Evolutionary conservation across 2,797 vertebrate species (phyloP).

Genomic region (Sebastes steindachneri): DNA sequence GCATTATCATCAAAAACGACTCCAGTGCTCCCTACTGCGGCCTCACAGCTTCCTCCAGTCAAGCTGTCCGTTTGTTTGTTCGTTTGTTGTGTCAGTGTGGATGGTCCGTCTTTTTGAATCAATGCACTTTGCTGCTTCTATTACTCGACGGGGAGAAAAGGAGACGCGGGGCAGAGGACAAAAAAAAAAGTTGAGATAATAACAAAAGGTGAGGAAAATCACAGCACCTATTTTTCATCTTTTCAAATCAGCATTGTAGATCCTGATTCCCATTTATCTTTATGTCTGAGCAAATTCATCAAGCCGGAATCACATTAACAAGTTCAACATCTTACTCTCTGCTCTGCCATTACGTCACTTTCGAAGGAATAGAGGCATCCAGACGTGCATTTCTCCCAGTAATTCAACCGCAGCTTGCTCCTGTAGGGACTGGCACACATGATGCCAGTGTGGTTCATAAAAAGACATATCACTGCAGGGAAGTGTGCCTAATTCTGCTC

Average conservation of each 20-base stretch:
- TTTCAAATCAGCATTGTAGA: conserved; percentile 1
- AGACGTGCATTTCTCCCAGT: conserved; percentile 37
- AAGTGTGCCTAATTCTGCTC: conserved; percentile 78
- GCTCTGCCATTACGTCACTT: conserved; percentile 29
- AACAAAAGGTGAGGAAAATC: conserved; percentile 24
- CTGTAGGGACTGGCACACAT: conserved; percentile 65
- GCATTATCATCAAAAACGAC: conserved; percentile 72
- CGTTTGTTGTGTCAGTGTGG: conserved; percentile 60
- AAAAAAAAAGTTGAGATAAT: conserved; percentile 2
- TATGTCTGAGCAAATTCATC: conserved; percentile 32
- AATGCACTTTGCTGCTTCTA: conserved; percentile 47
- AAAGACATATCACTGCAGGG: conserved; percentile 79
- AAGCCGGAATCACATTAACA: conserved; percentile 13
- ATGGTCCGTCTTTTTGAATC: conserved; percentile 54
- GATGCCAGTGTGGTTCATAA: conserved; percentile 75
- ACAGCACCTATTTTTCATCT: not conserved
- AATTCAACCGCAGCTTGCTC: conserved; percentile 46
- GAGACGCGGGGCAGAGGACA: conserved; percentile 4
- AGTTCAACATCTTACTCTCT: conserved; percentile 4
- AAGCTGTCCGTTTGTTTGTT: conserved; percentile 63
- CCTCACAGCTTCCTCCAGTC: conserved; percentile 70
- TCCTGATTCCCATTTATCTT: conserved; percentile 24
- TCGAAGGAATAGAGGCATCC: conserved; percentile 24
- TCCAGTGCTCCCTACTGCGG: conserved; percentile 53
- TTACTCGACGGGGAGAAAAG: conserved; percentile 30